These are phyloP conservation scores for Cygnus buccinator DNA, from an alignment of 2,113 vertebrate species.

Conservation along the genomic window DNA sequence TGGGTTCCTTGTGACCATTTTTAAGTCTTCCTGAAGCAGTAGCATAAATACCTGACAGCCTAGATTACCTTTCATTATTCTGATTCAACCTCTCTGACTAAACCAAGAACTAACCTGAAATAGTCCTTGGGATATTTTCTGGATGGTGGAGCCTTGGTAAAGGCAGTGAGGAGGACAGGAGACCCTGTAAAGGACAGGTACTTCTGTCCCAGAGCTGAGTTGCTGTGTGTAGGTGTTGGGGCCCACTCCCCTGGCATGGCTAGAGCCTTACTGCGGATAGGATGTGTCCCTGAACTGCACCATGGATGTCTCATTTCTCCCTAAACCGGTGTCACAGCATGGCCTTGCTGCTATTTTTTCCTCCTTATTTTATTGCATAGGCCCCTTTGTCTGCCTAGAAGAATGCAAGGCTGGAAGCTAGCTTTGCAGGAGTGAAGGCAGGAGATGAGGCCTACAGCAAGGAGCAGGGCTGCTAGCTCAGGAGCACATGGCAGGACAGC, in stretches of 20 bases:
- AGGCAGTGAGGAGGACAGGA: not conserved
- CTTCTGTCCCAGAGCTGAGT: not conserved
- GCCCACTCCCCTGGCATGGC: not conserved
- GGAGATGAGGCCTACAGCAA: not conserved
- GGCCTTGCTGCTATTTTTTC: not conserved
- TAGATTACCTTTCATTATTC: not conserved
- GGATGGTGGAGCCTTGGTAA: not conserved
- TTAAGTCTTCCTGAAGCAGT: not conserved
- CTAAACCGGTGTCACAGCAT: not conserved
- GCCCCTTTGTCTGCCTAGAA: not conserved
- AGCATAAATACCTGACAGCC: not conserved
- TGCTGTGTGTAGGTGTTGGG: fast-evolving
- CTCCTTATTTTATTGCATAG: not conserved
- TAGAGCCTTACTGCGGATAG: not conserved
- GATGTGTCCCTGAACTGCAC: not conserved
- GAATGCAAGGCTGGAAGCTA: not conserved
- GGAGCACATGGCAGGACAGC: not conserved
- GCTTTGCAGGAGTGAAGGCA: not conserved
- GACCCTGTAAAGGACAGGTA: not conserved
- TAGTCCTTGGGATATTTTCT: not conserved
- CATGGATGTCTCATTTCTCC: not conserved
- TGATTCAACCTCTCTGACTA: not conserved
- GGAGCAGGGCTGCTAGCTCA: not conserved
- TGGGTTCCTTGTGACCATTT: not conserved
- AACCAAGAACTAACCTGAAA: not conserved